Evolutionary conservation across 1,140 invertebrate species (phyloP), one percentile per base, ranked within the genome.

Genomic region (Pseudoatta argentina): DNA sequence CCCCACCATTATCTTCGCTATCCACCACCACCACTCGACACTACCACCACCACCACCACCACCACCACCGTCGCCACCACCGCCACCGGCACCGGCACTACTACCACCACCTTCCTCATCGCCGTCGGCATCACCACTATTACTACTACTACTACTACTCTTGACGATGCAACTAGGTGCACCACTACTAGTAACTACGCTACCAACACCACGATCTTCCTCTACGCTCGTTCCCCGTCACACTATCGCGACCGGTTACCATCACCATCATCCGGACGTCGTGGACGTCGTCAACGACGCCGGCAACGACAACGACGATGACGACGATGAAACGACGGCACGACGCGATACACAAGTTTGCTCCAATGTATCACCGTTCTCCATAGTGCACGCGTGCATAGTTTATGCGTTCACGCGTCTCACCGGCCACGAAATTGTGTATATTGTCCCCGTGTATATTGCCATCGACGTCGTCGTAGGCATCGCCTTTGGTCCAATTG

Each of bases 1-100:
- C 88, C 92, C 93, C 93, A 92, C 89, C 87, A 89, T 87, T 82
- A 83, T 86, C 86, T 69, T 81, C 87, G 48, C 16, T 55, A 39
- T 73, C 75, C 55, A 34, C 64, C 67, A 86, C 77, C 85, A 72
- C 59, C 86, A 71, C 72, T 59, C 14, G 34, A 5, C 51, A 67
- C 77, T 66, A 64, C 82, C 82, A 91, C 90, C 87, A 85, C 78
- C 63, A 34, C 81, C 82, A 88, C n/a, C n/a, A 21, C 86, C 82
- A 30, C 30, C 30, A 30, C 30, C 30, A 71, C 57, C 88, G 44
- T 14, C 72, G 61, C 59, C 79, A 24, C 66, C 71, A 48, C 57
- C 86, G 76, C 72, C 87, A 82, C 63, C 77, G 44, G 48, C 59
- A 59, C 59, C 63, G n/a, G 53, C 79, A 85, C 87, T 21, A 83